Conservation (phyloP, 2,113 vertebrate genomes). For the Varanus salvator region DNA sequence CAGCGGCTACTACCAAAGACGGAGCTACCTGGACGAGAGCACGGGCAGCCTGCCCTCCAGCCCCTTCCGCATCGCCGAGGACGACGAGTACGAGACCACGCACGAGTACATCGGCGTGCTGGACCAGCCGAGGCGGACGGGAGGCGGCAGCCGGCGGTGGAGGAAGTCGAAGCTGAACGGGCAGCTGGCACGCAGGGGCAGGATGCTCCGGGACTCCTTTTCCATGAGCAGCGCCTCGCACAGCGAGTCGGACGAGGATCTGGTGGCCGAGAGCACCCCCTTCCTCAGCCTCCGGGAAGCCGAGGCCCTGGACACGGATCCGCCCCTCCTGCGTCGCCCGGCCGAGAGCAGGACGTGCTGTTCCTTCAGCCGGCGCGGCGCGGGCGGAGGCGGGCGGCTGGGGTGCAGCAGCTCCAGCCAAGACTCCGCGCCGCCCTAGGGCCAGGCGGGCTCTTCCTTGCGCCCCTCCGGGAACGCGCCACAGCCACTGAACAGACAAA, state of each 20-base stretch:
- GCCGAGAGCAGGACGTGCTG: conserved; percentile 94
- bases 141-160: conserved; percentile 87
- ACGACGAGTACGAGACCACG: conserved; percentile 96
- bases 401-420: conserved; percentile 84
- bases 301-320: conserved; percentile 82
- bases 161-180: conserved; percentile 93
- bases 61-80: conserved; percentile 91
- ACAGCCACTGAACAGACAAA: conserved; percentile 75
- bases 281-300: conserved; percentile 95
- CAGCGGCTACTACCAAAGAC: conserved; percentile 92
- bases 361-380: conserved; percentile 84
- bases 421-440: conserved; percentile 91
- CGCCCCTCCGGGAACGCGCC: conserved; percentile 29
- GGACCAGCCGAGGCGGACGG: conserved; percentile 85
- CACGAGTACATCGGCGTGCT: conserved; percentile 93
- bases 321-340: conserved; percentile 86
- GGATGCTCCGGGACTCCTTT: conserved; percentile 88
- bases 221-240: conserved; percentile 94
- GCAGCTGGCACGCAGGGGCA: conserved; percentile 90
- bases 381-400: conserved; percentile 81
- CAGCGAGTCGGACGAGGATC: conserved; percentile 91
- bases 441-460: conserved; percentile 33
- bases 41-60: conserved; percentile 94
- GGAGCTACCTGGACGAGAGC: conserved; percentile 91
- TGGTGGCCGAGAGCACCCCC: conserved; percentile 93